These are phyloP conservation scores for Plodia interpunctella DNA, from an alignment of 1,140 invertebrate genomes.

Conservation along the genomic window DNA sequence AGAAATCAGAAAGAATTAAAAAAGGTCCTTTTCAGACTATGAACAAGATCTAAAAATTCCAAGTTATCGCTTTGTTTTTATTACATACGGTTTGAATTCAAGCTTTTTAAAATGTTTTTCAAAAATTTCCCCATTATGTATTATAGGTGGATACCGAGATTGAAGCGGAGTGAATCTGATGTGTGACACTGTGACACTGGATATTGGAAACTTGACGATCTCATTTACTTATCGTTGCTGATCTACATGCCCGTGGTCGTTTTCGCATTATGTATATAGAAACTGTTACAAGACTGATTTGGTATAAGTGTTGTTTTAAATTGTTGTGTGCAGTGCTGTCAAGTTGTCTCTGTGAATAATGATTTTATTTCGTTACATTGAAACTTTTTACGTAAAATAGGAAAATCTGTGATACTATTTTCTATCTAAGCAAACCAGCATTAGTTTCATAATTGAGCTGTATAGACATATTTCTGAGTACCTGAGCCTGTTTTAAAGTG, in stretches of 20 bases:
- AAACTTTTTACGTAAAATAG: background rate
- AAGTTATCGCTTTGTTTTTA: too few relatives aligned
- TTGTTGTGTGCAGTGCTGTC: background rate
- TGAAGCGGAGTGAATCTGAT: background rate
- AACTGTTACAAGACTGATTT: conserved; percentile 1
- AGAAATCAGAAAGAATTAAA: too few relatives aligned
- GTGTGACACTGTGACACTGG: background rate
- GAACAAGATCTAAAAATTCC: too few relatives aligned
- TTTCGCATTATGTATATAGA: background rate
- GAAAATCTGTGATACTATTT: background rate
- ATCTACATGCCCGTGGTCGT: too few relatives aligned
- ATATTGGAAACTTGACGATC: background rate
- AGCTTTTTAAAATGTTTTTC: too few relatives aligned
- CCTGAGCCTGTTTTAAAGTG: too few relatives aligned
- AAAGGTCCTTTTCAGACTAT: too few relatives aligned
- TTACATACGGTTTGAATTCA: too few relatives aligned
- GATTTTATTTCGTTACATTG: background rate
- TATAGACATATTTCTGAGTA: too few relatives aligned
- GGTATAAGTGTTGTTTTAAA: background rate
- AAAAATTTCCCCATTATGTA: too few relatives aligned
- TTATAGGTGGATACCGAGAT: background rate
- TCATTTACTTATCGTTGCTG: background rate
- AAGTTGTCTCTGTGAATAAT: background rate
- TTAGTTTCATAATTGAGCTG: too few relatives aligned
- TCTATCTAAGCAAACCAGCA: background rate